Conservation (phyloP, 2,797 vertebrate genomes). For the Sebastes cheni region DNA sequence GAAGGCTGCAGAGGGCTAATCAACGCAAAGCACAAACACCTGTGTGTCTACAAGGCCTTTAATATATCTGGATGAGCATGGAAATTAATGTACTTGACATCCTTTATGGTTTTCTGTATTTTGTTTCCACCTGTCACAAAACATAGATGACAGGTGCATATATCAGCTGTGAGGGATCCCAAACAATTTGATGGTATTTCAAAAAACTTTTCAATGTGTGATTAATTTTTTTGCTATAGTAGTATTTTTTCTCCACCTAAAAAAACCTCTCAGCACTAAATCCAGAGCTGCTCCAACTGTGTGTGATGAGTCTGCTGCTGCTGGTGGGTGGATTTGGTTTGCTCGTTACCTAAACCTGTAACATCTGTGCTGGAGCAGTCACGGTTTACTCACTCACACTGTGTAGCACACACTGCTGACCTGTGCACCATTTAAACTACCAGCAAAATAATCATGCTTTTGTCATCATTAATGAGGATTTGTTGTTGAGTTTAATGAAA, state of each 20-base stretch:
- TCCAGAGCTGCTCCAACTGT: conserved; percentile 5
- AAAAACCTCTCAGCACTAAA: background rate
- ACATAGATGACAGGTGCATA: no score
- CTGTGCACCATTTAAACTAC: background rate
- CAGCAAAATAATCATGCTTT: background rate
- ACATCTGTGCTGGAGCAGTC: conserved; percentile 10
- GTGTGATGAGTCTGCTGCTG: background rate
- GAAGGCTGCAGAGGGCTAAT: background rate
- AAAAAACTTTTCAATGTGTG: background rate
- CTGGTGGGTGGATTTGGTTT: background rate
- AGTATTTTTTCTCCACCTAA: no score
- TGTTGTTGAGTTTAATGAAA: background rate
- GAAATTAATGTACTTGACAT: background rate
- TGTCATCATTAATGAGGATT: background rate
- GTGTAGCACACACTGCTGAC: background rate
- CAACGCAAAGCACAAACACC: background rate
- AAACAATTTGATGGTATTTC: background rate
- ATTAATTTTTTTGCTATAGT: background rate
- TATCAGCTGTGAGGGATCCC: no score
- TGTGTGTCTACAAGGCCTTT: background rate
- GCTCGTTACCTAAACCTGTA: background rate
- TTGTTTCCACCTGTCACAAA: background rate
- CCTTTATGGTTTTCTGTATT: background rate
- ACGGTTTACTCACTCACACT: background rate
- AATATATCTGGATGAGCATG: background rate